Percentiles rank a stretch among this genome's conserved stretches.
phyloP scores from a whole-genome alignment of 2,888 invertebrate genomes.

The Trichogramma dendrolimi region DNA sequence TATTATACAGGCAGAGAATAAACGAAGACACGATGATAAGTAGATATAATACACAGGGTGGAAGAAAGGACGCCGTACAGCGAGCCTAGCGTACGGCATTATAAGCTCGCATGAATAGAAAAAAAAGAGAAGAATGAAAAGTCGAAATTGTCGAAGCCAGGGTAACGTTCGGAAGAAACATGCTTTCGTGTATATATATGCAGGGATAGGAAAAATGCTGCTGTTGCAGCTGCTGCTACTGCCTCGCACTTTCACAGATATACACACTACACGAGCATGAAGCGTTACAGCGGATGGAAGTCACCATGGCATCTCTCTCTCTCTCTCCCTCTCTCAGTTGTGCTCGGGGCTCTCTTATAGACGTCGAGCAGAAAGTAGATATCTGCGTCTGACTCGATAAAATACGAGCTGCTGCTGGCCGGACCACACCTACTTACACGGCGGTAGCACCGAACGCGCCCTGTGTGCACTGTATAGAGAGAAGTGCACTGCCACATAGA shows the following conservation, averaged over 20 bases:
- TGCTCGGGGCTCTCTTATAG: conserved; percentile 37
- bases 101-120: neutral
- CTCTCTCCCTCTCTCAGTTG: conserved; percentile 31
- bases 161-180: neutral
- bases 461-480: neutral
- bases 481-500: conserved; percentile 10
- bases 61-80: too few relatives aligned
- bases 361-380: conserved; percentile 24
- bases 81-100: neutral
- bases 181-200: neutral
- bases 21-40: too few relatives aligned
- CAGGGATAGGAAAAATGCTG: too few relatives aligned
- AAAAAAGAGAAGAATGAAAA: neutral
- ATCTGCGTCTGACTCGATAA: conserved; percentile 48
- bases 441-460: conserved; percentile 30
- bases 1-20: neutral
- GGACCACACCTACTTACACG: conserved; percentile 46
- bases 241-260: too few relatives aligned
- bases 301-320: too few relatives aligned
- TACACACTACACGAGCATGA: too few relatives aligned
- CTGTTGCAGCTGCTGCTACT: too few relatives aligned
- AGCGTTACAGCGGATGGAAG: too few relatives aligned
- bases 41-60: too few relatives aligned
- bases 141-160: conserved; percentile 23
- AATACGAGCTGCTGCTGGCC: conserved; percentile 37